phyloP scores from a whole-genome alignment of 1,140 invertebrate genomes.

The Lanistes nyassanus region DNA sequence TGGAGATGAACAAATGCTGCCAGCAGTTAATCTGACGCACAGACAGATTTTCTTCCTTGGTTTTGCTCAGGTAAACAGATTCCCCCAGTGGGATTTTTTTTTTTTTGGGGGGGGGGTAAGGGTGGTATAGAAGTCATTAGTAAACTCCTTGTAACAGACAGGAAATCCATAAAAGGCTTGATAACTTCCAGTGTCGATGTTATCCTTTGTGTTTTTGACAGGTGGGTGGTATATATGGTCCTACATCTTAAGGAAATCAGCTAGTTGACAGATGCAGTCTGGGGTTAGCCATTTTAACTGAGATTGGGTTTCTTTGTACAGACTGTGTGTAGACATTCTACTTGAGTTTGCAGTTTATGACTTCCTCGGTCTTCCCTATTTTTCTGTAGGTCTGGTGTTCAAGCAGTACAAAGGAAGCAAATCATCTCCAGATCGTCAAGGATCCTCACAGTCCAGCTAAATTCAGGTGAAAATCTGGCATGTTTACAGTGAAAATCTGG shows the following conservation, averaged over 20 bases:
- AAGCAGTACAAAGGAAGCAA: conserved; percentile 50
- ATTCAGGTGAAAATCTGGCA: conserved; percentile 44
- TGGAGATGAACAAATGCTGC: conserved; percentile 58
- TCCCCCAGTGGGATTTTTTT: not conserved
- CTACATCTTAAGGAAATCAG: too few species aligned
- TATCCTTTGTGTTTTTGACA: not conserved
- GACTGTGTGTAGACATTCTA: too few species aligned
- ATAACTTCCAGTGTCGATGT: not conserved
- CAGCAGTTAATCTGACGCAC: conserved; percentile 73
- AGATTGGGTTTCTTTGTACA: too few species aligned
- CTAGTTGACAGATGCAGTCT: too few species aligned
- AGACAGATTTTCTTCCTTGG: conserved; percentile 83
- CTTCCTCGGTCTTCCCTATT: not conserved
- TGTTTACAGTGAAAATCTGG: not conserved
- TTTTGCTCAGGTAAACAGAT: conserved; percentile 65
- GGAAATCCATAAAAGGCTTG: not conserved
- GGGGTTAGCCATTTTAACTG: too few species aligned
- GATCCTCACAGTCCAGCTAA: conserved; percentile 60
- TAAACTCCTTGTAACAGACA: not conserved
- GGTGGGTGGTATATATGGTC: too few species aligned
- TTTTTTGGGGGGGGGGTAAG: not conserved
- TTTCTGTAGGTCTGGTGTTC: conserved; percentile 59
- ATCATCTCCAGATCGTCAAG: conserved; percentile 54
- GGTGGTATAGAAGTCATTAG: not conserved
- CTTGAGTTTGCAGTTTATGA: too few species aligned